Evolutionary conservation across 1,140 invertebrate species (phyloP).

Genomic region (Trichogramma pretiosum): DNA sequence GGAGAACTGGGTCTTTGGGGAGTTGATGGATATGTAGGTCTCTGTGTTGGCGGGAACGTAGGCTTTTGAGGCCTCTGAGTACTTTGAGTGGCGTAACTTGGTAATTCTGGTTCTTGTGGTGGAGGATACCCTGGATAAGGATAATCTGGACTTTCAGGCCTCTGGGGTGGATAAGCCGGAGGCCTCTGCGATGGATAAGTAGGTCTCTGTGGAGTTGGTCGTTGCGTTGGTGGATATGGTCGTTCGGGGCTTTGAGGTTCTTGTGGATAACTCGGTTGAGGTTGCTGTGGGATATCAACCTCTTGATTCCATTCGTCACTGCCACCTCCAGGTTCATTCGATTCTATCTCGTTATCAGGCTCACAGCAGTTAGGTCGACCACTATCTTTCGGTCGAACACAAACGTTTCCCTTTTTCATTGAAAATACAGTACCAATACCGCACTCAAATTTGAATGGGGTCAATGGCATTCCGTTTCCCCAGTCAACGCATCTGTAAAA

Average conservation of each 20-base stretch:
- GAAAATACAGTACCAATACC: constrained; percentile 64
- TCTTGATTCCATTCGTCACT: background rate
- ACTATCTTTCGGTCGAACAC: constrained; percentile 58
- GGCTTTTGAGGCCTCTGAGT: background rate
- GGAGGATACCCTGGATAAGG: background rate
- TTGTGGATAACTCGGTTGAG: too few relatives aligned
- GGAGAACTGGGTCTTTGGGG: background rate
- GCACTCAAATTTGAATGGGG: constrained; percentile 56
- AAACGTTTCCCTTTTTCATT: constrained; percentile 50
- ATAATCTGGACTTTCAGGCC: background rate
- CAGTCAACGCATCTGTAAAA: constrained; percentile 54
- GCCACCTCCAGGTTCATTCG: constrained; percentile 11
- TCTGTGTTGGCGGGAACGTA: background rate
- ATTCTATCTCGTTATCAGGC: constrained; percentile 32
- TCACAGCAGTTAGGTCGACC: constrained; percentile 48
- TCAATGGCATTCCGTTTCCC: constrained; percentile 35
- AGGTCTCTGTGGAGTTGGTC: background rate
- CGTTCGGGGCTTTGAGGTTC: too few relatives aligned
- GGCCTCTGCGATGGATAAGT: too few relatives aligned
- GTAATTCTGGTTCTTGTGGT: background rate
- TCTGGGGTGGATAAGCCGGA: background rate
- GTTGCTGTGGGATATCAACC: background rate
- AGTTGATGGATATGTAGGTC: background rate
- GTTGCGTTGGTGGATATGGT: background rate
- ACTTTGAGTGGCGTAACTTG: background rate